phyloP scores from a whole-genome alignment of 1,140 invertebrate genomes.

The Calephelis nemesis region DNA sequence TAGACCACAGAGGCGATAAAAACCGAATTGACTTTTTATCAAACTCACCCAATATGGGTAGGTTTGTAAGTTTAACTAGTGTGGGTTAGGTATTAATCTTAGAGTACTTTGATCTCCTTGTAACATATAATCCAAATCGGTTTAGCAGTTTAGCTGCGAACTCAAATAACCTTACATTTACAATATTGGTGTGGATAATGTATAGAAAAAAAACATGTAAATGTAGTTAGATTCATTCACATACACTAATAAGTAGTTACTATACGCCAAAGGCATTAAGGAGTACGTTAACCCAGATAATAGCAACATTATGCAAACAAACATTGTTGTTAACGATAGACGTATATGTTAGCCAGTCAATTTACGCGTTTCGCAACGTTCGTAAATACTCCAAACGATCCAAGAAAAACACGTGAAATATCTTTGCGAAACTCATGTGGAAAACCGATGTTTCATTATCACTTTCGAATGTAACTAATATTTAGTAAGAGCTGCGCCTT shows the following conservation, averaged over 20 bases:
- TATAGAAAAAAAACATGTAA: too few species aligned
- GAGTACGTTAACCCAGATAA: slow-evolving; percentile 11
- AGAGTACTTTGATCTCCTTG: too few species aligned
- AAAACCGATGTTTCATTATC: not conserved
- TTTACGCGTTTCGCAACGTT: slow-evolving; percentile 9
- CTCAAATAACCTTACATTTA: too few species aligned
- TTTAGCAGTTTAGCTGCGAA: too few species aligned
- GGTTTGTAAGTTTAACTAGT: too few species aligned
- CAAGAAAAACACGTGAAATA: slow-evolving; percentile 11
- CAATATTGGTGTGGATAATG: too few species aligned
- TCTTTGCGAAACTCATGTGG: slow-evolving; percentile 10
- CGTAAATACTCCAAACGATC: slow-evolving; percentile 9
- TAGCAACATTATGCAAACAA: slow-evolving; percentile 14
- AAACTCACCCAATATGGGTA: too few species aligned
- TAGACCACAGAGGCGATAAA: too few species aligned
- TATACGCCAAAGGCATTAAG: not conserved
- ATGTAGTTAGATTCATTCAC: too few species aligned
- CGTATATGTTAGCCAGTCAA: slow-evolving; percentile 11
- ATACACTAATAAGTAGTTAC: not conserved
- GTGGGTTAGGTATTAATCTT: too few species aligned
- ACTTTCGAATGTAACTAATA: not conserved
- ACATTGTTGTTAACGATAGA: slow-evolving; percentile 13
- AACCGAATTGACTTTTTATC: too few species aligned
- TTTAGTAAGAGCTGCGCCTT: not conserved
- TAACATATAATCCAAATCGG: too few species aligned